Base-by-base conservation (phyloP, 2,888 invertebrate genomes). In the Autographa pulchrina region DNA sequence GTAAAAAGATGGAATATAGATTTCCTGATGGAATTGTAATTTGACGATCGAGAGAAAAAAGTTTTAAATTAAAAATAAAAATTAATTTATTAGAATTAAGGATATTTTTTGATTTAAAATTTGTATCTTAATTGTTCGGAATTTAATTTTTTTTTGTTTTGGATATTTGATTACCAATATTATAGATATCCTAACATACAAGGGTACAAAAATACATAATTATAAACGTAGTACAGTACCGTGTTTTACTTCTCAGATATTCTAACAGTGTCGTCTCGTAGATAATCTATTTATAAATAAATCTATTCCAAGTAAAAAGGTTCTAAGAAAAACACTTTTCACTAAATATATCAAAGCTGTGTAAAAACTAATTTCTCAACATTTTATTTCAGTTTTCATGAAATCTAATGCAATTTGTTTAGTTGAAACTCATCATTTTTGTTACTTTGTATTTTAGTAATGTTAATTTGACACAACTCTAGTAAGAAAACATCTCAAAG, bases 321-420 rank as follows among this genome's bases (percentile, higher is more conserved):
- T 54, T 56, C n/a, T 41, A 41, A 2, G 62, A 80, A 75, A n/a
- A 56, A 20, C 43, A 32, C 31, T 18, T 62, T 48, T 62, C 64
- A 41, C 20, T 38, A 61, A 52, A 52, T 25, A 63, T 32, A 41
- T 52, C 65, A 68, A 56, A 62, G 18, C 59, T 60, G 61, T 76
- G 61, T 61, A 54, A 80, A 68, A 52, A 67, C 62, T 65, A 70
- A 79, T 52, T n/a, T 32, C 41, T 58, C 13, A 61, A 35, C 60
- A 54, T 41, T 80, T 11, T 18, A 32, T 41, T 38, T 65, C 60
- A 66, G 63, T 81, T 71, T 80, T 71, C 65, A 64, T 68, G 68
- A 62, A 64, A 65, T 66, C 68, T n/a, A 82, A 67, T 80, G 70
- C 56, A 80, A 82, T 82, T 78, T 80, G 48, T 80, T 73, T 62